Evolutionary conservation across 2,113 vertebrate species (phyloP).

Genomic region (Lepus europaeus): DNA sequence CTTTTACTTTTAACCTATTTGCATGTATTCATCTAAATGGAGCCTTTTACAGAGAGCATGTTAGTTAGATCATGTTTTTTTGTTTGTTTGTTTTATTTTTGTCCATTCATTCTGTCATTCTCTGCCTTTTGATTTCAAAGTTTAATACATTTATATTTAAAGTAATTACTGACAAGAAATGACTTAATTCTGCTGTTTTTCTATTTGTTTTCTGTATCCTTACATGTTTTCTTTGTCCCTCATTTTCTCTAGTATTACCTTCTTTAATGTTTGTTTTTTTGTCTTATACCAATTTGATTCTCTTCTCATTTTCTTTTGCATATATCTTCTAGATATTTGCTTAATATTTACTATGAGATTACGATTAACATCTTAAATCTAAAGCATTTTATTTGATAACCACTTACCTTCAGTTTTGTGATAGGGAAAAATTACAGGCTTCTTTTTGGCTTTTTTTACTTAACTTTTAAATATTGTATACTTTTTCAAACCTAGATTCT

Average conservation of each 20-base stretch:
- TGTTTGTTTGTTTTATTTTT: too few relatives aligned
- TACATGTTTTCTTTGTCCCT: neutral
- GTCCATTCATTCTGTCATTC: neutral
- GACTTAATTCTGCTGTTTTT: neutral
- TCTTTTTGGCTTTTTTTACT: neutral
- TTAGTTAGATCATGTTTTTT: neutral
- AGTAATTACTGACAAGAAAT: neutral
- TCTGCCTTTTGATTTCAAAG: slow-evolving; percentile 14
- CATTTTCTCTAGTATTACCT: neutral
- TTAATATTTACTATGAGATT: neutral
- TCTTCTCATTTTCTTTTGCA: neutral
- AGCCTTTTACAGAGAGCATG: neutral
- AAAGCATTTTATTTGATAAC: neutral
- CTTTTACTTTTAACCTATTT: neutral
- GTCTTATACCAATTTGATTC: neutral
- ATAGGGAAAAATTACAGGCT: neutral
- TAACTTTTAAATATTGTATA: neutral
- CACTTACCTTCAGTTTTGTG: slow-evolving; percentile 24
- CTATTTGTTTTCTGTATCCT: neutral
- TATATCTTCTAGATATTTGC: slow-evolving; percentile 24
- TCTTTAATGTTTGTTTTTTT: slow-evolving; percentile 38
- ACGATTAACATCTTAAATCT: neutral
- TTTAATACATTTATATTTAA: slow-evolving; percentile 50
- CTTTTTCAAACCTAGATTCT: slow-evolving; percentile 17
- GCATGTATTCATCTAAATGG: neutral